These are phyloP conservation scores for Alosa sapidissima DNA, from an alignment of 2,797 vertebrate genomes.

Conservation along the genomic window DNA sequence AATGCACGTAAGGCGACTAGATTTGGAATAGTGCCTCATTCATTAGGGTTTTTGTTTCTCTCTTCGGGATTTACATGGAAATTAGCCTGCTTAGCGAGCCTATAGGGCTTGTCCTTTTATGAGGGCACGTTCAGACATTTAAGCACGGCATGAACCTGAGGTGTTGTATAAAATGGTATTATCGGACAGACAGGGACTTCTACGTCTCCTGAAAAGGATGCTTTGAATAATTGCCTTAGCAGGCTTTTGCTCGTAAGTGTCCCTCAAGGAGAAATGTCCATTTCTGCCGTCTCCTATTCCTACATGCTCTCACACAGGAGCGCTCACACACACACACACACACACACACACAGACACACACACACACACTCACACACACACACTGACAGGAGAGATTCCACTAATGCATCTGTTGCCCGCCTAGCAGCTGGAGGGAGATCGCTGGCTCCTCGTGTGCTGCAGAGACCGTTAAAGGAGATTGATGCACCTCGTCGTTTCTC, in stretches of 20 bases:
- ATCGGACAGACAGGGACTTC: neutral
- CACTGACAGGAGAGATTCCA: neutral
- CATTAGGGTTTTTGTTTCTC: neutral
- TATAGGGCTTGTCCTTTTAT: neutral
- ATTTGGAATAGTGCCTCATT: neutral
- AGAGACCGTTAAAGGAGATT: constrained; percentile 32
- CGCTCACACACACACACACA: neutral
- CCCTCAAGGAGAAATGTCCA: constrained; percentile 6
- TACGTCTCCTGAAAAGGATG: neutral
- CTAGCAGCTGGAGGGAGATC: constrained; percentile 41
- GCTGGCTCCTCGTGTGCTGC: constrained; percentile 39
- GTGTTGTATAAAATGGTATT: neutral
- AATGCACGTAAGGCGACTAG: neutral
- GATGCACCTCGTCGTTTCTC: constrained; percentile 34
- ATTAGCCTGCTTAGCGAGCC: neutral
- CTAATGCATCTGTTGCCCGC: constrained; percentile 38
- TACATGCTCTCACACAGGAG: constrained; percentile 20
- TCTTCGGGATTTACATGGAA: neutral
- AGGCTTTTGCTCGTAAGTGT: neutral
- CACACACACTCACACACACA: neutral
- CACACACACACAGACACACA: neutral
- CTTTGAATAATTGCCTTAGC: neutral
- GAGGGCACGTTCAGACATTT: neutral
- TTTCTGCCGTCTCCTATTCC: constrained; percentile 32
- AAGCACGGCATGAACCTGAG: neutral